Evolutionary conservation across 2,888 invertebrate species (phyloP).

Genomic region (Lasioglossum morio): DNA sequence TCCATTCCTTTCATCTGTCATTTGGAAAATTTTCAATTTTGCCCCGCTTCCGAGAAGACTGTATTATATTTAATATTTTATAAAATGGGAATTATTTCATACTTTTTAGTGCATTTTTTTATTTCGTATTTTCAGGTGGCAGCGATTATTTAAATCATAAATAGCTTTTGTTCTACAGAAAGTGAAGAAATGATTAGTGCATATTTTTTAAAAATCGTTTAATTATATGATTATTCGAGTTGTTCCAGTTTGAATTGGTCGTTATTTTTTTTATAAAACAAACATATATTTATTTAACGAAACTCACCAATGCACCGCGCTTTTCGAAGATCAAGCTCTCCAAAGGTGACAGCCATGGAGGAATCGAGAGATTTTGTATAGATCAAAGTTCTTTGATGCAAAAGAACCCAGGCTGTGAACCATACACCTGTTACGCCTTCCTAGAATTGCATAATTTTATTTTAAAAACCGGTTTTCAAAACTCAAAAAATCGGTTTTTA

Average conservation of each 20-base stretch:
- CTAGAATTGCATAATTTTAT: too few species aligned
- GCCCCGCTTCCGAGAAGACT: too few species aligned
- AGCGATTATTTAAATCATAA: not conserved
- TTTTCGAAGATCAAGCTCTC: slow-evolving; percentile 91
- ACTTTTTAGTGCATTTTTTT: too few species aligned
- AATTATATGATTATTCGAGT: not conserved
- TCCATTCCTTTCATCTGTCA: too few species aligned
- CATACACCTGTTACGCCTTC: slow-evolving; percentile 90
- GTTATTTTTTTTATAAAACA: not conserved
- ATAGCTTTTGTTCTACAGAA: not conserved
- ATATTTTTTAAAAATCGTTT: not conserved
- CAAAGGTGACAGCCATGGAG: slow-evolving; percentile 84
- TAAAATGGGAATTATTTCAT: too few species aligned
- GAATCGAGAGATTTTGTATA: slow-evolving; percentile 86
- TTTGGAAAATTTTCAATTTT: too few species aligned
- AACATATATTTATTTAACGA: not conserved
- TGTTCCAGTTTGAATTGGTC: not conserved
- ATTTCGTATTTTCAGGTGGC: too few species aligned
- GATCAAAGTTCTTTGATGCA: slow-evolving; percentile 88
- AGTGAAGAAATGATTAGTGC: not conserved
- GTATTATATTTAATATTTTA: too few species aligned
- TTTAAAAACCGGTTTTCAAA: too few species aligned
- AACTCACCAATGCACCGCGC: slow-evolving; percentile 91
- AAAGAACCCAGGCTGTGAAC: slow-evolving; percentile 93
- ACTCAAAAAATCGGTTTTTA: too few species aligned